Conservation (phyloP, 1,140 invertebrate species). For the Cheumatopsyche charites region DNA sequence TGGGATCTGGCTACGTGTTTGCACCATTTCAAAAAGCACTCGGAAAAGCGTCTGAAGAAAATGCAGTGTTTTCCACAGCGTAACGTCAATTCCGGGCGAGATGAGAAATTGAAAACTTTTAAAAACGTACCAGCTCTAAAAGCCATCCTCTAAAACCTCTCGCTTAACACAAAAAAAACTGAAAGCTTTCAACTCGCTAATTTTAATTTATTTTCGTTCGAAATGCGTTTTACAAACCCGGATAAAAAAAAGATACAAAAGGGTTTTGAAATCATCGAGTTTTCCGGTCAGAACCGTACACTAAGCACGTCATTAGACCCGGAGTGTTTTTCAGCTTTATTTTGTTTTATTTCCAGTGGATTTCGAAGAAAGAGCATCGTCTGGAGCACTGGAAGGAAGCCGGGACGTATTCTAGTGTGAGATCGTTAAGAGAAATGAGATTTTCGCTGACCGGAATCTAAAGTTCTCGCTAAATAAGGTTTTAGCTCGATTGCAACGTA, state of each 20-base stretch:
- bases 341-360: neutral
- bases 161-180: too few species aligned
- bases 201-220: too few species aligned
- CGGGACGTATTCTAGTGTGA: constrained; percentile 1
- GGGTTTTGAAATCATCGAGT: neutral
- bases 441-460: constrained; percentile 19
- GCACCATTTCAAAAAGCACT: constrained; percentile 4
- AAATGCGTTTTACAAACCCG: too few species aligned
- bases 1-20: neutral
- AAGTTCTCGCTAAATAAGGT: constrained; percentile 20
- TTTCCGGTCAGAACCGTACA: neutral
- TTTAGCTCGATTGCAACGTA: constrained; percentile 11
- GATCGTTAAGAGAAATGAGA: constrained; percentile 15
- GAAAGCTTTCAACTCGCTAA: too few species aligned
- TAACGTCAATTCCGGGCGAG: neutral
- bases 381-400: constrained; percentile 13
- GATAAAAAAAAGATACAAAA: too few species aligned
- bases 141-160: too few species aligned
- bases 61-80: neutral
- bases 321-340: neutral
- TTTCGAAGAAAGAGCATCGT: constrained; percentile 17
- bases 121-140: too few species aligned
- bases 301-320: constrained; percentile 18
- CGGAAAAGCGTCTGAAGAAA: neutral
- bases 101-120: constrained; percentile 5